Percentiles rank a stretch among this genome's conserved stretches.
Evolutionary conservation across 2,113 vertebrate genomes (phyloP).

Genomic region (Gracilinanus agilis): DNA sequence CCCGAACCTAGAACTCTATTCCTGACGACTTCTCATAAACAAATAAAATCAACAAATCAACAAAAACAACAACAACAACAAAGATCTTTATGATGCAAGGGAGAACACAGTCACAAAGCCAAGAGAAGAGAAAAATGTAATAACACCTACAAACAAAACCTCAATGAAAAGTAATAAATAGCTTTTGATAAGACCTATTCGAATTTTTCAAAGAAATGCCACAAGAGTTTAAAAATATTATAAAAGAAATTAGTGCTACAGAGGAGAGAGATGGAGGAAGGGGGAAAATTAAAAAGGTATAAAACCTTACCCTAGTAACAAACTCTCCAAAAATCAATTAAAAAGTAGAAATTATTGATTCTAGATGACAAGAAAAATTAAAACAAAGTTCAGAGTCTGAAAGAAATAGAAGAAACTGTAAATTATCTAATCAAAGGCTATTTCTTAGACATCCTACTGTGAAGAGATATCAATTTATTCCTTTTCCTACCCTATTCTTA

Average conservation of each 20-base stretch:
- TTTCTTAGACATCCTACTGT: background rate
- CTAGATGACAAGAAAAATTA: background rate
- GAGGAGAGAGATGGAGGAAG: background rate
- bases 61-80: background rate
- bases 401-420: background rate
- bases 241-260: background rate
- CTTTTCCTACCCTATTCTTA: background rate
- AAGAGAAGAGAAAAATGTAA: background rate
- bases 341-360: background rate
- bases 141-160: background rate
- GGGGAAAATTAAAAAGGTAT: background rate
- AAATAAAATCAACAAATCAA: too few species aligned
- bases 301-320: background rate
- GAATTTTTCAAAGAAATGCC: background rate
- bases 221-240: background rate
- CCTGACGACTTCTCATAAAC: too few species aligned
- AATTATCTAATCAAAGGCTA: background rate
- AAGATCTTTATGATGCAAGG: background rate
- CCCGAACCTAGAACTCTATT: background rate
- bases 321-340: background rate
- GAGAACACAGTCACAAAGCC: background rate
- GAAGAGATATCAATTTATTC: background rate
- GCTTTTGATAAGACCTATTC: background rate
- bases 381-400: too few species aligned
- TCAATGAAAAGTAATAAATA: background rate